Conservation (phyloP, 2,113 vertebrate species). For the Plecturocebus donacophilus region DNA sequence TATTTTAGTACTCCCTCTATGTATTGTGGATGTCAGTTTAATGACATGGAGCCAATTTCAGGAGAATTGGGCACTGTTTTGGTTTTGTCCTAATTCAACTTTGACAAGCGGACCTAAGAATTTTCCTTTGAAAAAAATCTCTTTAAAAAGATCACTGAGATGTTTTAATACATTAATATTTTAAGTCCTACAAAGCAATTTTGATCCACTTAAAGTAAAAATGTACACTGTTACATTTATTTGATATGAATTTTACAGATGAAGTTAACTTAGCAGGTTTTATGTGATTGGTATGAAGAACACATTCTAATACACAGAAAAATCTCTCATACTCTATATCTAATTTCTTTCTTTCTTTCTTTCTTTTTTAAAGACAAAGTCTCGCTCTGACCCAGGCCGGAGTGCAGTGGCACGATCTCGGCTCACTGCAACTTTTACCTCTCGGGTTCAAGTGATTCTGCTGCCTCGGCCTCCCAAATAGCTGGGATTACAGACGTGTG, state of each 20-base stretch:
- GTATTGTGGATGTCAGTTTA: background rate
- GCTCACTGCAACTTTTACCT: no score
- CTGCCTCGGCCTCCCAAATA: no score
- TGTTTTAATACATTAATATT: background rate
- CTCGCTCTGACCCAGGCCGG: no score
- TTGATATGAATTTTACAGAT: constrained; percentile 25
- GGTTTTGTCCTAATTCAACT: background rate
- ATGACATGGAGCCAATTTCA: background rate
- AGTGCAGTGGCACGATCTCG: no score
- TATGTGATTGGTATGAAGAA: background rate
- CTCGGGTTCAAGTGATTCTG: no score
- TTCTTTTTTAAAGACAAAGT: no score
- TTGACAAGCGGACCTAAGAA: background rate
- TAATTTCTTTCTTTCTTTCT: no score
- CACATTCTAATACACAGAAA: background rate
- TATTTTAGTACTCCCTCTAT: background rate
- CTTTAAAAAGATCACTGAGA: constrained; percentile 18
- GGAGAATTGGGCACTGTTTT: background rate
- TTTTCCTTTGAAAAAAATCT: constrained; percentile 28
- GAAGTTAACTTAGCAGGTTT: background rate
- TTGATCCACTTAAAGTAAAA: background rate
- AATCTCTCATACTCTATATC: background rate
- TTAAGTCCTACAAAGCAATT: background rate
- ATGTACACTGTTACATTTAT: background rate
- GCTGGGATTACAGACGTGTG: no score